Percentiles rank a stretch among this genome's conserved stretches.
Evolutionary conservation across 2,113 vertebrate species (phyloP).

Genomic region (Anolis sagrei): DNA sequence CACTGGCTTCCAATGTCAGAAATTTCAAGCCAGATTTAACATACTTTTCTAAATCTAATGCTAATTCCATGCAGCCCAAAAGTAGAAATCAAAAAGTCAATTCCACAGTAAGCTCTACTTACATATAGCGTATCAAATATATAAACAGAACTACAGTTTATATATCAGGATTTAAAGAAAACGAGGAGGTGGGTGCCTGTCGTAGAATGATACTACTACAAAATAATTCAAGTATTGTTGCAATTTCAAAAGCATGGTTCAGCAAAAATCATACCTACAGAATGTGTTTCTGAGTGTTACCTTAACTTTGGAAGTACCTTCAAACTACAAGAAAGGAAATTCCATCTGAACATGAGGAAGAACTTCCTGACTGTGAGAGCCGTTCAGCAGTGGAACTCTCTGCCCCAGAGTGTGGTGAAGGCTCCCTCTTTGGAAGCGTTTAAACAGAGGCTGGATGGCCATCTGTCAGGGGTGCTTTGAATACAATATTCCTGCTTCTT

Average conservation of each 20-base stretch:
- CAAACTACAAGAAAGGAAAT: no score
- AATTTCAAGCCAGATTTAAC: not conserved
- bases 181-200: not conserved
- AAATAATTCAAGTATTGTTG: not conserved
- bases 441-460: no score
- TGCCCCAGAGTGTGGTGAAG: no score
- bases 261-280: not conserved
- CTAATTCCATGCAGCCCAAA: not conserved
- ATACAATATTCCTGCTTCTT: no score
- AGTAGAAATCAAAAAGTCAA: not conserved
- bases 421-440: no score
- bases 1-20: not conserved
- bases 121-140: not conserved
- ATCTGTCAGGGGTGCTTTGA: no score
- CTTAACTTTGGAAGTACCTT: not conserved
- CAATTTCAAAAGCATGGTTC: not conserved
- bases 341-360: no score
- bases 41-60: not conserved
- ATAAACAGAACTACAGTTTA: not conserved
- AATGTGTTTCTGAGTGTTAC: not conserved
- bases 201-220: not conserved
- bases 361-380: no score
- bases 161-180: not conserved
- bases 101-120: no score
- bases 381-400: no score